Evolutionary conservation across 1,140 invertebrate genomes (phyloP), one percentile per base, ranked within the genome.

Genomic region (Acromyrmex echinatior): DNA sequence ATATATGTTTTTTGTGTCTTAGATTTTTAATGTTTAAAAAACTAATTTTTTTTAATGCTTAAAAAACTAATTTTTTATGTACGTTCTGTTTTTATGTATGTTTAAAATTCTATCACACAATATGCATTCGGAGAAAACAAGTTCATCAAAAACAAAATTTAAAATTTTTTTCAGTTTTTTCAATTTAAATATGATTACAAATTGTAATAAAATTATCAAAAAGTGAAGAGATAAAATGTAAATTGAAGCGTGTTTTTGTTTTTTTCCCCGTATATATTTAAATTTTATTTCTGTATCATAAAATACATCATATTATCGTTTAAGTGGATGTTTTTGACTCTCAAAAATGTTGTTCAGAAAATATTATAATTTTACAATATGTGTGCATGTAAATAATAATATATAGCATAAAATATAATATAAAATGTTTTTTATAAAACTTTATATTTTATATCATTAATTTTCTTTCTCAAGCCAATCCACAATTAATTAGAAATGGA

Each of bases 381-480:
- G 2, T 45, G 14, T 6, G 45, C 16, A 45, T 5, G 4, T 62
- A 77, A 77, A 45, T 49, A 28, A 31, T 49, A 45, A 45, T 35
- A 18, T 56, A 14, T 58, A 49, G 45, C 4, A 28, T 0, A 49
- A 63, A 78, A 49, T 65, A 65, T 49, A 45, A 62, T 39, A 76
- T 49, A 51, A 51, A 16, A 51, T 49, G 12, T 12, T 51, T 51
- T 25, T 21, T 21, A 49, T 45, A 45, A 45, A 45, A 45, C 39
- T 45, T 45, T 65, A 49, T 78, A 63, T 45, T 77, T 35, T 12
- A 60, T 77, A 77, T 60, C 45, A 62, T 78, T 78, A 63, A 78
- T 49, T 65, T 49, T 49, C 0, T 78, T 28, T 49, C 4, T 78
- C 35, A 25, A 78, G 5, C 4, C 16, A 49, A 21, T 66, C 0